These are phyloP conservation scores for Baryphthengus martii DNA, from an alignment of 2,113 vertebrate species.

Conservation along the genomic window DNA sequence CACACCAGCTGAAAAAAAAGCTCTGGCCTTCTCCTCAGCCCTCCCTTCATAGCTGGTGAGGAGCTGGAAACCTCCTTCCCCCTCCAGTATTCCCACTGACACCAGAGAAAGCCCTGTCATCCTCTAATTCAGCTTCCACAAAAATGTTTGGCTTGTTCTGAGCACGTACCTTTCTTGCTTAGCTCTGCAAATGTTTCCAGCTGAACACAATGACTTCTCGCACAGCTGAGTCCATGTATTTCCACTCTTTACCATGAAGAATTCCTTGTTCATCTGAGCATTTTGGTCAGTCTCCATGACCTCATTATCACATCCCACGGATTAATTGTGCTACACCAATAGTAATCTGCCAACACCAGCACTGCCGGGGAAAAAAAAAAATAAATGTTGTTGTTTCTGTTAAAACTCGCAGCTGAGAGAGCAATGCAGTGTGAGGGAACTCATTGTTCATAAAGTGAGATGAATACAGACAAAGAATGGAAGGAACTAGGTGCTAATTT, in stretches of 20 bases:
- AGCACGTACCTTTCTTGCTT: background rate
- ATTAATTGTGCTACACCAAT: background rate
- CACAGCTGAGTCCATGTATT: background rate
- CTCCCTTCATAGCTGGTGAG: rapidly evolving
- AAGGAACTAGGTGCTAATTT: conserved; percentile 62
- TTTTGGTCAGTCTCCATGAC: background rate
- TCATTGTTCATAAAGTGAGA: conserved; percentile 41
- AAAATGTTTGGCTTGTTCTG: background rate
- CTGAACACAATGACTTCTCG: background rate
- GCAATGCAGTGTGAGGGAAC: conserved; percentile 2
- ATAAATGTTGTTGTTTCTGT: background rate
- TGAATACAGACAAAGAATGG: conserved; percentile 40
- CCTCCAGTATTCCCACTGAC: background rate
- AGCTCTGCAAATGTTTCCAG: background rate
- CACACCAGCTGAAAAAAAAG: background rate
- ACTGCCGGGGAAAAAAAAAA: background rate
- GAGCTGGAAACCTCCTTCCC: background rate
- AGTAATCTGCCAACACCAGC: background rate
- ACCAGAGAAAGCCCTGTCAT: background rate
- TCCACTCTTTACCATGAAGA: background rate
- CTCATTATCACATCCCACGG: background rate
- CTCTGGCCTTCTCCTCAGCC: background rate
- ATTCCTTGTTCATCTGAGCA: background rate
- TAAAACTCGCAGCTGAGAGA: conserved; percentile 6
- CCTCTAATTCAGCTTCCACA: background rate